Conservation (phyloP, 2,888 invertebrate species). For the Tipula vernalis region DNA sequence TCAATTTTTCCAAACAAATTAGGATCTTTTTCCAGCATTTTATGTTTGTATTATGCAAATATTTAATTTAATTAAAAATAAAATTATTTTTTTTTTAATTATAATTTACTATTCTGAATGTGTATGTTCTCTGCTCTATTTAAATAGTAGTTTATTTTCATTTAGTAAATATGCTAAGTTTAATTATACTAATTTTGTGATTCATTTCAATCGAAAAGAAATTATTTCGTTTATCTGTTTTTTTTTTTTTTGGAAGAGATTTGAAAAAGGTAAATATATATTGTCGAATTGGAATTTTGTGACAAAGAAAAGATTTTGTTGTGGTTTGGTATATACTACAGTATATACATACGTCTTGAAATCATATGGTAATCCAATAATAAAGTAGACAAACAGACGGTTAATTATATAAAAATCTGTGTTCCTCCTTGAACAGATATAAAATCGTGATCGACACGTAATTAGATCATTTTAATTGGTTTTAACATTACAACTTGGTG, state of each 20-base stretch:
- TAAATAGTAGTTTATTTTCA: not conserved
- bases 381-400: not conserved
- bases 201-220: not conserved
- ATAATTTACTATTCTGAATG: not conserved
- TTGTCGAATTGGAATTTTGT: not conserved
- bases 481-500: not conserved
- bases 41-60: not conserved
- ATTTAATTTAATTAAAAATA: not conserved
- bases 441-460: not conserved
- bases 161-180: not conserved
- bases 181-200: not conserved
- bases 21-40: not conserved
- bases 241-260: not conserved
- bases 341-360: not conserved
- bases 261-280: not conserved
- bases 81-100: not conserved
- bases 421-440: not conserved
- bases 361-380: not conserved
- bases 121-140: not conserved
- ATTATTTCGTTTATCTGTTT: not conserved
- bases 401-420: not conserved
- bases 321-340: not conserved
- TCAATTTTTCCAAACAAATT: not conserved
- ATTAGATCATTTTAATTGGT: not conserved
- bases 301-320: not conserved